These are phyloP conservation scores for Chaetops frenatus DNA, from an alignment of 2,113 vertebrate species.

Conservation along the genomic window DNA sequence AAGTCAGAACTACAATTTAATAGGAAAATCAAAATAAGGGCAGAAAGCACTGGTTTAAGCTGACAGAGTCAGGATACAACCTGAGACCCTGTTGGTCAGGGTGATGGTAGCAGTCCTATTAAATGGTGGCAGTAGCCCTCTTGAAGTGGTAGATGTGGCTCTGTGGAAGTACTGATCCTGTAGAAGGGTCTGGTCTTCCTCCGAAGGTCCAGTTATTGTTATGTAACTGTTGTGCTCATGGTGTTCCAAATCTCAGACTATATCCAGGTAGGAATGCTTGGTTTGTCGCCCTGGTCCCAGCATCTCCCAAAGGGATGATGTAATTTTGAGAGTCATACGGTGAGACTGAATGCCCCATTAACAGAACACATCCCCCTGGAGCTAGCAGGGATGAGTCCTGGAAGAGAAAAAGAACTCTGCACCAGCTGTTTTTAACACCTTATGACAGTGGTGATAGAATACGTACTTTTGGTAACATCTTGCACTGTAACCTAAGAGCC, in stretches of 20 bases:
- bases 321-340: not conserved
- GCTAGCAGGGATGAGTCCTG: no score
- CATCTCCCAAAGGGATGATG: not conserved
- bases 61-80: not conserved
- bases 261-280: not conserved
- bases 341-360: not conserved
- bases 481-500: not conserved
- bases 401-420: not conserved
- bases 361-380: no score
- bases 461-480: not conserved
- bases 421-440: not conserved
- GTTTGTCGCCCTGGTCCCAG: rapidly evolving
- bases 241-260: not conserved
- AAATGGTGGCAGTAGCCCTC: not conserved
- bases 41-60: not conserved
- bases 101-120: not conserved
- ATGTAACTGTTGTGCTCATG: no score
- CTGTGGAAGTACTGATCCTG: not conserved
- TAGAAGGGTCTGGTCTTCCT: not conserved
- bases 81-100: not conserved
- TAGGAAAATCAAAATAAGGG: not conserved
- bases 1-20: not conserved
- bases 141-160: not conserved
- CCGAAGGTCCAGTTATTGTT: not conserved
- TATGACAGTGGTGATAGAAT: no score